phyloP scores from a whole-genome alignment of 23 tunicate genomes.

The Pegea sp. region DNA sequence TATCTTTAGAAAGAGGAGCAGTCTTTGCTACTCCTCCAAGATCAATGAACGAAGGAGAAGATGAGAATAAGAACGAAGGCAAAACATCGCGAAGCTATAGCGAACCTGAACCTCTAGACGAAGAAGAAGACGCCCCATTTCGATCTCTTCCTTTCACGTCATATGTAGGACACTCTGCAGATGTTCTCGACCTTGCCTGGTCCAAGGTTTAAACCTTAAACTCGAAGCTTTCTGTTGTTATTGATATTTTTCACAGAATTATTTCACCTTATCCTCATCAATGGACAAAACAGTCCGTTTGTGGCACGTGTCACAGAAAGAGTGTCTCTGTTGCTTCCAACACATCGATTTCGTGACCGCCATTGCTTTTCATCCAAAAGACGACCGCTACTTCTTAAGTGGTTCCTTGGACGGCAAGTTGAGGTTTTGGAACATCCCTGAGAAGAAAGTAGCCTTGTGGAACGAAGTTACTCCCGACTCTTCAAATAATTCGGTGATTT shows the following conservation, averaged over 20 bases:
- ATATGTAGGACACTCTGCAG: constrained; percentile 87
- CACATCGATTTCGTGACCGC: constrained; percentile 96
- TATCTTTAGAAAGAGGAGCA: constrained; percentile 20
- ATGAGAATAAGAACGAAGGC: too few species aligned
- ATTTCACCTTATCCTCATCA: constrained; percentile 76
- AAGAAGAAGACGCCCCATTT: constrained; percentile 82
- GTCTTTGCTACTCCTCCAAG: constrained; percentile 70
- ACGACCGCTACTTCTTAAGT: constrained; percentile 82
- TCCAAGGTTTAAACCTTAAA: constrained; percentile 28
- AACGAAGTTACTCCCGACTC: constrained; percentile 76
- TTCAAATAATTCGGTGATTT: too few species aligned
- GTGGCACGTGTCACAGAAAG: constrained; percentile 90
- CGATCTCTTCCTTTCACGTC: constrained; percentile 71
- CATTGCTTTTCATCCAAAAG: constrained; percentile 87
- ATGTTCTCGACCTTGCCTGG: constrained; percentile 96
- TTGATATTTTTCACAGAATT: constrained; percentile 31
- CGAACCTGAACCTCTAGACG: constrained; percentile 18
- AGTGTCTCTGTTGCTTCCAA: constrained; percentile 90
- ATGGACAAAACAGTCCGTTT: constrained; percentile 91
- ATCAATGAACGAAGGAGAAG: background rate
- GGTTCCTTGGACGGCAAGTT: constrained; percentile 85
- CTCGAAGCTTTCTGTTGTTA: background rate
- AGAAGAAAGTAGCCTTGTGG: constrained; percentile 92
- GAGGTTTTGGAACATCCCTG: constrained; percentile 89
- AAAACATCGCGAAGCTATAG: too few species aligned